Conservation (phyloP, 2,113 vertebrate species). For the Gymnogyps californianus region DNA sequence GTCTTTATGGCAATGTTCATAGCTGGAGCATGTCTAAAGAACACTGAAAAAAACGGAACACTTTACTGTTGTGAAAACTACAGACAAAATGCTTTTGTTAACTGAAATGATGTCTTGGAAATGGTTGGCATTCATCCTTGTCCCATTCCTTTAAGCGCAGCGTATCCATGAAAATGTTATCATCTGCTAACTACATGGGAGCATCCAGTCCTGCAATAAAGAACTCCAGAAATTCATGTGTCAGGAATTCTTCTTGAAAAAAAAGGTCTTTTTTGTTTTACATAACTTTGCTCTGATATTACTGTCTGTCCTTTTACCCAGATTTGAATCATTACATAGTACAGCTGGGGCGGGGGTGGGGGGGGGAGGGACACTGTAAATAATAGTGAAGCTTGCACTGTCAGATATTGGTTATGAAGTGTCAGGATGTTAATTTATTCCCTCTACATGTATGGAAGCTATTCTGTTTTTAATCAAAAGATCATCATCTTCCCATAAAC, state of each 20-base stretch:
- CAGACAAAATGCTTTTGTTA: neutral
- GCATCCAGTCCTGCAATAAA: neutral
- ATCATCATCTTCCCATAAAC: neutral
- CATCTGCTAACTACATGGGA: neutral
- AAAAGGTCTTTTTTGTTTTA: neutral
- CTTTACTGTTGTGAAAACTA: neutral
- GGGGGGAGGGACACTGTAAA: neutral
- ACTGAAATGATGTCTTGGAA: neutral
- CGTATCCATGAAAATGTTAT: neutral
- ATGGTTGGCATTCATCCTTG: neutral
- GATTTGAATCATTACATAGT: neutral
- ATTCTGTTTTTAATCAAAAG: neutral
- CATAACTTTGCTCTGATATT: neutral
- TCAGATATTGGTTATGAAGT: neutral
- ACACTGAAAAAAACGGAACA: neutral
- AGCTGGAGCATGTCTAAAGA: neutral
- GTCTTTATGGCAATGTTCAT: neutral
- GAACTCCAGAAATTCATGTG: neutral
- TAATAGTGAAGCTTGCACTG: neutral
- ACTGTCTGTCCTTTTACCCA: neutral
- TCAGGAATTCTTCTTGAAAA: neutral
- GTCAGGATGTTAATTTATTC: neutral
- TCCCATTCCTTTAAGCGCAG: neutral
- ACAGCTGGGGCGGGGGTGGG: neutral
- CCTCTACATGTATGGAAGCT: neutral